These are phyloP conservation scores for Hippocampus abdominalis DNA, from an alignment of 2,113 vertebrate species.

Conservation along the genomic window DNA sequence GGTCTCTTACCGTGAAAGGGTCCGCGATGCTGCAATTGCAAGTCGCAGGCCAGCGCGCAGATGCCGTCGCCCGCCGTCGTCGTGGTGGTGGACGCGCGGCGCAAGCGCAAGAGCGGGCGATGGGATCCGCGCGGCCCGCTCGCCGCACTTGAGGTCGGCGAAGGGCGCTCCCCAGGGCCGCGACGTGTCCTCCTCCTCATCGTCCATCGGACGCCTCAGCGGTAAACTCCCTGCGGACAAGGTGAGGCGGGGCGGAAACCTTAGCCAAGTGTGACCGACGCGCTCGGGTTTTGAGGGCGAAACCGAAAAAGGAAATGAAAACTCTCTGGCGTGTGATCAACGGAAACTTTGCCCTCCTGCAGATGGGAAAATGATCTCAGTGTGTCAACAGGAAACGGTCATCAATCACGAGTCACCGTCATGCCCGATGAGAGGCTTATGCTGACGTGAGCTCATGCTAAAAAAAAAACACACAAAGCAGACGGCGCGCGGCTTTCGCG, in stretches of 20 bases:
- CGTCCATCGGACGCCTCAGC: conserved; percentile 70
- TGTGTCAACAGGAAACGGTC: conserved; percentile 19
- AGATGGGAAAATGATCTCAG: conserved; percentile 24
- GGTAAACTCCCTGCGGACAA: conserved; percentile 56
- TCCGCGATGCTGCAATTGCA: conserved; percentile 43
- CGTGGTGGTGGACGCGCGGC: conserved; percentile 49
- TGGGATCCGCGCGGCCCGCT: conserved; percentile 47
- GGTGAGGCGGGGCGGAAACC: conserved; percentile 16
- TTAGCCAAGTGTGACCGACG: not conserved
- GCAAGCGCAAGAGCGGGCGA: conserved; percentile 24
- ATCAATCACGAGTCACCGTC: conserved; percentile 44
- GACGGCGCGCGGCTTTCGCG: conserved; percentile 7
- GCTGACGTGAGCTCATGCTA: conserved; percentile 21
- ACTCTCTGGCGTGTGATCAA: conserved; percentile 14
- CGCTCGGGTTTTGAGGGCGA: conserved; percentile 11
- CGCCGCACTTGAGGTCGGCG: conserved; percentile 58
- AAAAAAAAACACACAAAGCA: conserved; percentile 38
- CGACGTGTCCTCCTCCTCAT: conserved; percentile 74
- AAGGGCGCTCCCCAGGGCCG: conserved; percentile 62
- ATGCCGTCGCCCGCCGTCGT: conserved; percentile 27
- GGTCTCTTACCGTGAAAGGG: conserved; percentile 59
- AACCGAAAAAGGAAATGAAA: conserved; percentile 30
- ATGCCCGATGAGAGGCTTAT: conserved; percentile 35
- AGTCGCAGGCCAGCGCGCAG: conserved; percentile 43
- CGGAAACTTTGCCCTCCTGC: conserved; percentile 37